Evolutionary conservation across 2,797 vertebrate species (phyloP).

Genomic region (Pogoniulus pusillus): DNA sequence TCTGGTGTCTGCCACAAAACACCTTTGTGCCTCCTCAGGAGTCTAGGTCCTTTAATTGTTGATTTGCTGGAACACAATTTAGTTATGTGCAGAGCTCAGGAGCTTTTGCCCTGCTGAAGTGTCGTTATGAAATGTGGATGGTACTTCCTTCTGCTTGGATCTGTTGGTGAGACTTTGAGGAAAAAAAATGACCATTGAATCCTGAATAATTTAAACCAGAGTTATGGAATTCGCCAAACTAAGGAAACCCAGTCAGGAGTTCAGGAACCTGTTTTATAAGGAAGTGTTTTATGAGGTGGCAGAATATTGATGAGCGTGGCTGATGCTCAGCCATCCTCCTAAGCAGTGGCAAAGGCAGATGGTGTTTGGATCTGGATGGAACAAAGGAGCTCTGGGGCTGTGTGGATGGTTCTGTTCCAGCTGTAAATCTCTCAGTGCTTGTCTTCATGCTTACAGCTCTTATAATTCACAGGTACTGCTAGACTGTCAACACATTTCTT

Average conservation of each 20-base stretch:
- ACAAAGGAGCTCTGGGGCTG: neutral
- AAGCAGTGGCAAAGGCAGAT: neutral
- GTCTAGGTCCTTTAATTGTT: rapidly evolving
- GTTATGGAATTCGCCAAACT: neutral
- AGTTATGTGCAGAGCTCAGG: rapidly evolving
- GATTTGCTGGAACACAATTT: neutral
- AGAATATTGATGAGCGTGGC: neutral
- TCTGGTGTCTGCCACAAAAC: neutral
- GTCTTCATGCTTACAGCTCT: neutral
- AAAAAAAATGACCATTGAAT: neutral
- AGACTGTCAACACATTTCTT: neutral
- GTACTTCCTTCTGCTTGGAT: neutral
- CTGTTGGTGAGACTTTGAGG: neutral
- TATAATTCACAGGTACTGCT: neutral
- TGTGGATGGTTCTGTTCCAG: neutral
- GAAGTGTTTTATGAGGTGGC: neutral
- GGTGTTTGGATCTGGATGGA: neutral
- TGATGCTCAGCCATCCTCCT: neutral
- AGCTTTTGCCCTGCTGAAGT: neutral
- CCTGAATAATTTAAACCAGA: neutral
- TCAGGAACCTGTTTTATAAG: neutral
- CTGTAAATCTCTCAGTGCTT: neutral
- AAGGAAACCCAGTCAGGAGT: neutral
- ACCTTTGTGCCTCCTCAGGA: neutral
- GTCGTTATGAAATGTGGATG: rapidly evolving